A percentile compares a stretch with the other conserved stretches of the same genome.
These are phyloP conservation scores for Agelas oroides DNA, from an alignment of 37 sponge, comb jelly and placozoan species.

Conservation along the genomic window DNA sequence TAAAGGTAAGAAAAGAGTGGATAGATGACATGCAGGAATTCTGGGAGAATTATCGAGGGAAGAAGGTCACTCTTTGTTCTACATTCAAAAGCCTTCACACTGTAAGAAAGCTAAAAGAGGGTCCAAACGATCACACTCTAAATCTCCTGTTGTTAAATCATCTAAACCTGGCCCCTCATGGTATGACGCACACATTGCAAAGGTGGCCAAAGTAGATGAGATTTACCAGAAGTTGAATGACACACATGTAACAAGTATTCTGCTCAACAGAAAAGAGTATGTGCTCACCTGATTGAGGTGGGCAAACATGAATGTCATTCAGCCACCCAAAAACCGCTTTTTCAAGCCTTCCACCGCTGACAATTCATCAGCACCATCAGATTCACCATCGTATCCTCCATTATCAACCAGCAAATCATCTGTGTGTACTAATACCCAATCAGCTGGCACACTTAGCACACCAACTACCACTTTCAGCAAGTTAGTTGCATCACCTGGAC, in stretches of 20 bases:
- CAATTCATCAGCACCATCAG: too few species aligned
- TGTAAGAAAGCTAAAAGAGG: not conserved
- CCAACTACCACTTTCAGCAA: too few species aligned
- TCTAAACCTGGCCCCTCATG: too few species aligned
- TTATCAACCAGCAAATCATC: too few species aligned
- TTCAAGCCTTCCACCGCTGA: not conserved
- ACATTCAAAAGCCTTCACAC: not conserved
- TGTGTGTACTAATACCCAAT: too few species aligned
- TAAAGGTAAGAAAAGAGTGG: constrained; percentile 7
- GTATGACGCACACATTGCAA: not conserved
- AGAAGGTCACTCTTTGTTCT: not conserved
- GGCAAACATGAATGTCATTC: not conserved
- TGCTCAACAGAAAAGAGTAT: not conserved
- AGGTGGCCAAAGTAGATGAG: not conserved
- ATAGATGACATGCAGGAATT: not conserved
- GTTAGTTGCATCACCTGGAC: not conserved
- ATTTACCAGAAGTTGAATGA: not conserved
- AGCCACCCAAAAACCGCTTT: not conserved
- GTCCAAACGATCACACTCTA: not conserved
- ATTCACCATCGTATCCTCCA: not conserved
- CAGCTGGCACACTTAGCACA: not conserved
- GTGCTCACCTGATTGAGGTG: not conserved
- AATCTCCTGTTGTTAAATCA: not conserved
- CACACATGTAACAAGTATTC: not conserved
- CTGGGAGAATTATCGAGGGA: not conserved